Evolutionary conservation across 2,113 vertebrate genomes (phyloP).

Genomic region (Ranitomeya variabilis): DNA sequence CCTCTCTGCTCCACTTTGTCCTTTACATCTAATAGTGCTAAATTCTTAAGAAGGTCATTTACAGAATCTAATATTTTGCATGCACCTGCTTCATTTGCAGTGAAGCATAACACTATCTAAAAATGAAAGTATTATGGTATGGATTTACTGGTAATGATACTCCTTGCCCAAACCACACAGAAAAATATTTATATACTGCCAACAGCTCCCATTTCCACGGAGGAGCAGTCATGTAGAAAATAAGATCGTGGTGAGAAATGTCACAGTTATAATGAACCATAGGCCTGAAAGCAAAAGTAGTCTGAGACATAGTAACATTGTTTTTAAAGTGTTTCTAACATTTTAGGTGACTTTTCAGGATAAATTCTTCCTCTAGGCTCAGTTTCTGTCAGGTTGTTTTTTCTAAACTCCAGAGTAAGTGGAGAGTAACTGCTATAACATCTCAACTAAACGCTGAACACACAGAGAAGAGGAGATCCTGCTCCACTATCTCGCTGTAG

Average conservation of each 20-base stretch:
- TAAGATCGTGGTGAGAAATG: background rate
- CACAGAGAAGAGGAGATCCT: too few species aligned
- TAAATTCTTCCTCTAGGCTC: too few species aligned
- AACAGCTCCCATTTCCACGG: background rate
- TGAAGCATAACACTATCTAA: background rate
- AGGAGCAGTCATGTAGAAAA: background rate
- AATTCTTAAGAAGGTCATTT: background rate
- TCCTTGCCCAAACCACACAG: background rate
- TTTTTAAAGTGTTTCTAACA: background rate
- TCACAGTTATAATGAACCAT: background rate
- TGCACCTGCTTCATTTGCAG: background rate
- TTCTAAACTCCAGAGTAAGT: too few species aligned
- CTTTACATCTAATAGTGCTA: too few species aligned
- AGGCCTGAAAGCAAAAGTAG: background rate
- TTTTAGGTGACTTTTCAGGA: too few species aligned
- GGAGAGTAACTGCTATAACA: too few species aligned
- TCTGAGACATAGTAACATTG: background rate
- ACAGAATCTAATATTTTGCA: background rate
- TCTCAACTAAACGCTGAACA: too few species aligned
- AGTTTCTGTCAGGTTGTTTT: too few species aligned
- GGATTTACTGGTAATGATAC: background rate
- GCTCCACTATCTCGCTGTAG: too few species aligned
- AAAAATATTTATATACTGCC: background rate
- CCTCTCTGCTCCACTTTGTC: too few species aligned
- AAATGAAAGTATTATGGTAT: background rate